Evolutionary conservation across 1,140 invertebrate genomes (phyloP).

Genomic region (Macrostomum lignano): DNA sequence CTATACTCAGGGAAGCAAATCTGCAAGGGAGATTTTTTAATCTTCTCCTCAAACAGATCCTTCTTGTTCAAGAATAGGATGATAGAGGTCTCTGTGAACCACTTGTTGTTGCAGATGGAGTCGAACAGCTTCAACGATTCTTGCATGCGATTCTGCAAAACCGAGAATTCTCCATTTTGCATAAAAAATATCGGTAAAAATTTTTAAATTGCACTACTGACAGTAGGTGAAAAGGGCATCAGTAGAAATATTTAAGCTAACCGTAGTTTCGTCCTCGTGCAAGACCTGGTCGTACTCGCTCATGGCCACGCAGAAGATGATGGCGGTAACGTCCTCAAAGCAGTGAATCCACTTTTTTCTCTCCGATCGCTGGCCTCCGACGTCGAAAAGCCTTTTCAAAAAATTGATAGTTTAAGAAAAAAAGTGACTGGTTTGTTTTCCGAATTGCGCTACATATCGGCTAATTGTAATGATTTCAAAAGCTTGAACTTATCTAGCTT

Average conservation of each 20-base stretch:
- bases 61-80: constrained; percentile 14
- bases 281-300: constrained; percentile 35
- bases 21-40: constrained; percentile 8
- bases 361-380: constrained; percentile 41
- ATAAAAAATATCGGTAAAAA: too few species aligned
- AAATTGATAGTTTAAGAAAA: too few species aligned
- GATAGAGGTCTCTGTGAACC: constrained; percentile 11
- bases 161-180: too few species aligned
- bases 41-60: constrained; percentile 11
- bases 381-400: constrained; percentile 20
- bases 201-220: too few species aligned
- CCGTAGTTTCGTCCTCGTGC: constrained; percentile 31
- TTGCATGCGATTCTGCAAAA: constrained; percentile 23
- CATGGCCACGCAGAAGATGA: constrained; percentile 35
- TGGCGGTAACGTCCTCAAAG: too few species aligned
- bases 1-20: constrained; percentile 6
- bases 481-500: too few species aligned
- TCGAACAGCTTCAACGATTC: constrained; percentile 10
- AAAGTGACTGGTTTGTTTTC: too few species aligned
- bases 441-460: too few species aligned
- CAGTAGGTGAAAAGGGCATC: too few species aligned
- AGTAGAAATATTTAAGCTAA: too few species aligned
- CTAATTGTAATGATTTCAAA: too few species aligned
- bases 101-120: constrained; percentile 11
- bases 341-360: too few species aligned